Evolutionary conservation across 2,888 invertebrate genomes (phyloP), one percentile per base, ranked within the genome.

Genomic region (Amphipyra berbera): DNA sequence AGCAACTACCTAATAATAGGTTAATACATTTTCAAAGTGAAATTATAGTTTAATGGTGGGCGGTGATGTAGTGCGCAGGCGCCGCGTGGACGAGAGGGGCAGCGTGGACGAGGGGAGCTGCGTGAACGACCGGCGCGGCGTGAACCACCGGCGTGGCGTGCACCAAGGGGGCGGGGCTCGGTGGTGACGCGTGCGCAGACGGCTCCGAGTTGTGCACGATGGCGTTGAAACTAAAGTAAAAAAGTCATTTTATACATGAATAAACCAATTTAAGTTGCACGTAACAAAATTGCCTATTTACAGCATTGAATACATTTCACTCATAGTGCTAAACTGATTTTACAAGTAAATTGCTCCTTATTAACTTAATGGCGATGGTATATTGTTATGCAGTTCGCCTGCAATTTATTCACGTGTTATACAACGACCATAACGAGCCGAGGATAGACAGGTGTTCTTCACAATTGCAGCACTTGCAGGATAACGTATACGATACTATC

Each of bases 131-230:
- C 0, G 82, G 83, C 2, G 78, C 78, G 7, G 82, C 73, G 49
- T 87, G 87, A 7, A 85, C 71, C 2, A 84, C 61, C 0, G 85
- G 83, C 2, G 78, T 78, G 6, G 82, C 73, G 49, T 87, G 87
- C 7, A 85, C 71, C 2, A 84, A 61, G 0, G 85, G 30, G 30
- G 30, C 49, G 2, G 81, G 82, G 82, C 56, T 85, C 66, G 54
- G 86, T 69, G 86, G 87, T 2, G 88, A 88, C 13, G 88, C 85
- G 38, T 90, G 89, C 6, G 84, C 83, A 40, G 88, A 83, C 6
- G 93, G 90, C 62, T 88, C 90, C 0, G 94, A 93, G 83, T 92
- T 92, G 82, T 92, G 91, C 35, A 95, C 94, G 45, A 94, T 76
- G 27, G 94, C 94, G 84, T 94, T 93, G 85, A 95, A 95, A 27